Conservation (phyloP, 2,797 vertebrate species). For the Coccyzus lansbergi region DNA sequence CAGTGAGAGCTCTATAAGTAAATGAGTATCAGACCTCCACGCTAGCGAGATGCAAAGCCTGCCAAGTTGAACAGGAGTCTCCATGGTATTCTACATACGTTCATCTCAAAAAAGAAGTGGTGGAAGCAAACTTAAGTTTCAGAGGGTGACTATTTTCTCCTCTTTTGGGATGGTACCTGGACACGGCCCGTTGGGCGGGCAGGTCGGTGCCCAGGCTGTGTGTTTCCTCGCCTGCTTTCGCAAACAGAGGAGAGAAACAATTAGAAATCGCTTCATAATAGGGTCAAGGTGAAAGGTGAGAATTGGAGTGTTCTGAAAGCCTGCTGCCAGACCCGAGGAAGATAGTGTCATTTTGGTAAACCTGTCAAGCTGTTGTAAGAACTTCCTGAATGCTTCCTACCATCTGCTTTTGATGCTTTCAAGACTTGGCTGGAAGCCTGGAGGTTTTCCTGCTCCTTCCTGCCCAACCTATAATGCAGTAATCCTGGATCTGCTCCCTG, state of each 20-base stretch:
- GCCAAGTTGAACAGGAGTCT: not conserved
- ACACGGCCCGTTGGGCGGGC: not conserved
- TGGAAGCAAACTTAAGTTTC: not conserved
- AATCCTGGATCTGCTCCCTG: slow-evolving; percentile 75
- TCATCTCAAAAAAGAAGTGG: not conserved
- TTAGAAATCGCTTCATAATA: not conserved
- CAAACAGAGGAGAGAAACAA: slow-evolving; percentile 26
- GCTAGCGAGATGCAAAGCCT: not conserved
- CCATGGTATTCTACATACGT: not conserved
- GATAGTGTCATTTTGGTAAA: slow-evolving; percentile 69
- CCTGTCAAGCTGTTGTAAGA: slow-evolving; percentile 75
- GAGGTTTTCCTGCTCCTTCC: slow-evolving; percentile 81
- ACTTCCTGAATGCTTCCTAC: slow-evolving; percentile 82
- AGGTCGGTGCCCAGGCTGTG: not conserved
- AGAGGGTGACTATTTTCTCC: not conserved
- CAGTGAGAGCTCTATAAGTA: not conserved
- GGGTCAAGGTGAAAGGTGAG: slow-evolving; percentile 60
- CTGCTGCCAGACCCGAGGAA: slow-evolving; percentile 73
- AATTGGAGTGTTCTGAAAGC: slow-evolving; percentile 46
- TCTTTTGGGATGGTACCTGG: not conserved
- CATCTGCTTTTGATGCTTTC: slow-evolving; percentile 81
- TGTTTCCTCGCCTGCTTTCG: not conserved
- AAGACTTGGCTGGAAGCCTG: slow-evolving; percentile 77
- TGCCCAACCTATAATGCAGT: slow-evolving; percentile 72
- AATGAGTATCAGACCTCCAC: slow-evolving; percentile 42